Base-by-base conservation (phyloP, 2,888 invertebrate genomes). In the Thecocarcelia acutangulata region DNA sequence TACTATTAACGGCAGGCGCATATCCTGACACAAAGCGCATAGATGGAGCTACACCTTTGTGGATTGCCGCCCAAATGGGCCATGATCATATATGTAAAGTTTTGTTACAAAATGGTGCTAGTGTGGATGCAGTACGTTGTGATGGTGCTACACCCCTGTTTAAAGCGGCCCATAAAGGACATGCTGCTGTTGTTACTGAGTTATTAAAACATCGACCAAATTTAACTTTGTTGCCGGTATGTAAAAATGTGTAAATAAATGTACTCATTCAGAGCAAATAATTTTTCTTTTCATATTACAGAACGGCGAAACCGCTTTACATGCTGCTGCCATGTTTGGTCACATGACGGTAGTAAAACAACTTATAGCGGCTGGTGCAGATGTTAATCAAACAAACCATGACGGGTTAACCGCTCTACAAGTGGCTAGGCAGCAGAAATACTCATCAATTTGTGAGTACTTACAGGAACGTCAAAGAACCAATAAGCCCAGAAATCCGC, bases 21-120 rank as follows among this genome's bases (percentile, higher is more conserved):
- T 91, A 92, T 73, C 93, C 94, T 52, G 96, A 97, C 89, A 91
- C 93, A 0, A 93, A 94, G 84, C 94, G 97, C 87, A 93, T 94
- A 4, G 97, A 97, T 92, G 94, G 95, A 82, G 96, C 97, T 88
- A 96, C 96, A 58, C 95, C 98, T 81, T 93, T 98, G 84, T 98
- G 97, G 97, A 98, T 98, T 87, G 96, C 97, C 46, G 94, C 97
- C 84, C 98, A 98, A 93, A 97, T 97, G 96, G 98, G 97, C 0
- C 97, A 97, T 92, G 94, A 95, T 89, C 94, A 94, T 88, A 95
- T 95, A 58, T 97, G 95, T 75, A 92, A 94, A 84, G 93, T 94
- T 87, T 92, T 98, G 86, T 92, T 97, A 83, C 94, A 94, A 87
- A 93, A 93, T 85, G 96, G 97, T 54, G 97, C 97, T 44, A 91